Percentiles rank a stretch among this genome's conserved stretches.
Evolutionary conservation across 1,140 invertebrate species (phyloP).

Genomic region (Aphelenchoides fujianensis): DNA sequence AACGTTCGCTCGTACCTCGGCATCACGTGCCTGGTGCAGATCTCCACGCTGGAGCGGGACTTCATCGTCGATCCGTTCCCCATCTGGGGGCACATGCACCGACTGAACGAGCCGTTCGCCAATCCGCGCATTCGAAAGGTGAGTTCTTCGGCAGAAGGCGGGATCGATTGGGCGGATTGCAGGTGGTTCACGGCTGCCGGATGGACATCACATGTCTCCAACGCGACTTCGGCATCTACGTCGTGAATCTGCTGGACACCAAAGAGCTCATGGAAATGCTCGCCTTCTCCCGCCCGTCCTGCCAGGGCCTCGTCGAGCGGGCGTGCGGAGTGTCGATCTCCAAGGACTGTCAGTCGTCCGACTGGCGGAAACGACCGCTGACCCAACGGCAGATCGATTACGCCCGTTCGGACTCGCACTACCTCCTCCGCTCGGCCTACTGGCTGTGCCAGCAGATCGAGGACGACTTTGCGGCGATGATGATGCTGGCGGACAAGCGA

Average conservation of each 20-base stretch:
- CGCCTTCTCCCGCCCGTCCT: constrained; percentile 67
- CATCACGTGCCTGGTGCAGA: constrained; percentile 87
- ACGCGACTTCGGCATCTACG: constrained; percentile 84
- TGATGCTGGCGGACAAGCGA: too few species aligned
- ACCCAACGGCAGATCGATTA: constrained; percentile 79
- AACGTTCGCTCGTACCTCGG: constrained; percentile 63
- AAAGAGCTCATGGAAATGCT: constrained; percentile 74
- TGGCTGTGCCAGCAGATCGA: too few species aligned
- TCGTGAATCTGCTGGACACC: constrained; percentile 98
- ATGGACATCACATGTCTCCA: constrained; percentile 88
- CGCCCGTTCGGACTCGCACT: constrained; percentile 89
- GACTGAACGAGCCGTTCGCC: constrained; percentile 85
- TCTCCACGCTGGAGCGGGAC: too few species aligned
- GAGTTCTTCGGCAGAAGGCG: too few species aligned
- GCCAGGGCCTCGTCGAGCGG: constrained; percentile 73
- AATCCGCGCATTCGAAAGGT: constrained; percentile 82
- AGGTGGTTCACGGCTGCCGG: constrained; percentile 83
- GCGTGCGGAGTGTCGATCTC: constrained; percentile 78
- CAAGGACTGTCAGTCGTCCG: constrained; percentile 87
- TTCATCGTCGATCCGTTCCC: constrained; percentile 82
- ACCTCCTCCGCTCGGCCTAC: too few species aligned
- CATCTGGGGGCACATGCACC: constrained; percentile 76
- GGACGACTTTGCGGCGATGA: too few species aligned
- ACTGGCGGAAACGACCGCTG: constrained; percentile 84
- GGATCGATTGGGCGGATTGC: too few species aligned